These are phyloP conservation scores for Trypoxylon attenuatum DNA, from an alignment of 2,888 invertebrate genomes.

Conservation along the genomic window DNA sequence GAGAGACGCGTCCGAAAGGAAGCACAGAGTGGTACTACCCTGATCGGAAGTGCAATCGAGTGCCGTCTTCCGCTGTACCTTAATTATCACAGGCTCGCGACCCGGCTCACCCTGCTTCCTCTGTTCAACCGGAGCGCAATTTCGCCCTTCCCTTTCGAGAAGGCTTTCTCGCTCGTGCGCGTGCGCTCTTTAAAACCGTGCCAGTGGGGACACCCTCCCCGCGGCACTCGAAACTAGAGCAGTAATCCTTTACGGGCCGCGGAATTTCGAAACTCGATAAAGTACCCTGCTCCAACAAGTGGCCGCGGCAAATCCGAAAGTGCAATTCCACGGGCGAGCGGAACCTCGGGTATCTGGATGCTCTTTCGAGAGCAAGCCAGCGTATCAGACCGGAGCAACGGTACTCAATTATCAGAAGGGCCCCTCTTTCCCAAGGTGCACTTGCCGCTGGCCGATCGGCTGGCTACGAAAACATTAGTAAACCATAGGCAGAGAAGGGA, in stretches of 20 bases:
- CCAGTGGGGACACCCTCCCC: too few species aligned
- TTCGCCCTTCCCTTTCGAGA: too few species aligned
- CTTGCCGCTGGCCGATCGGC: slow-evolving; percentile 19
- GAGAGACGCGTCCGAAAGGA: neutral
- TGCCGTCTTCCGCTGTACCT: slow-evolving; percentile 12
- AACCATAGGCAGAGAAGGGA: slow-evolving; percentile 34
- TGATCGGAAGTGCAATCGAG: slow-evolving; percentile 7
- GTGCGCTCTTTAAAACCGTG: too few species aligned
- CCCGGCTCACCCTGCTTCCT: neutral
- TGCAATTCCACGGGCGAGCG: slow-evolving; percentile 14
- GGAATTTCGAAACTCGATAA: slow-evolving; percentile 11
- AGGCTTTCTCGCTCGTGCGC: too few species aligned
- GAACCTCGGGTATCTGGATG: slow-evolving; percentile 23
- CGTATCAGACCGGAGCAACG: slow-evolving; percentile 17
- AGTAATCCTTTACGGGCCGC: neutral
- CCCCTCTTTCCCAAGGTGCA: slow-evolving; percentile 20
- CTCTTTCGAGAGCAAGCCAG: slow-evolving; percentile 22
- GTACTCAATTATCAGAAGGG: slow-evolving; percentile 41
- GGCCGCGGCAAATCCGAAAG: slow-evolving; percentile 23
- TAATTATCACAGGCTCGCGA: neutral
- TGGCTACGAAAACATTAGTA: slow-evolving; percentile 53
- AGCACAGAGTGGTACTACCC: neutral
- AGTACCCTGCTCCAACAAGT: slow-evolving; percentile 39
- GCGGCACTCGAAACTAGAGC: neutral
- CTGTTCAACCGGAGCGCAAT: too few species aligned